Evolutionary conservation across 2,113 vertebrate species (phyloP).

Genomic region (Sphaerodactylus townsendi): DNA sequence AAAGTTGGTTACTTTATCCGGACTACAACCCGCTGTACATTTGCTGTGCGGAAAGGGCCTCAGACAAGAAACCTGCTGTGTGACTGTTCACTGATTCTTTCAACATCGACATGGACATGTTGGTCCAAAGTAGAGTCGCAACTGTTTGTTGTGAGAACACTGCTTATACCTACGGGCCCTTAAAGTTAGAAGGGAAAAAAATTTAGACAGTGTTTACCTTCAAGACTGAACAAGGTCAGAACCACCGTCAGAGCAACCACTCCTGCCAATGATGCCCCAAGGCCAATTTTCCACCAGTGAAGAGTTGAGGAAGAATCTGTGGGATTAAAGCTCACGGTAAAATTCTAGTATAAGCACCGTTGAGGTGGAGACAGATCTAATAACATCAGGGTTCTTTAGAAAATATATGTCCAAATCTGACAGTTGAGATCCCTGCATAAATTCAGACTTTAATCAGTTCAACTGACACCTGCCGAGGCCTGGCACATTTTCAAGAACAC

Average conservation of each 20-base stretch:
- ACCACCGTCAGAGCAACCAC: not conserved
- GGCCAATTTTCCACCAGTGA: conserved; percentile 9
- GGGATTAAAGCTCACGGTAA: not conserved
- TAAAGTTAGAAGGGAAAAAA: not conserved
- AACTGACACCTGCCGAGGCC: not conserved
- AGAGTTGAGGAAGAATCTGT: not conserved
- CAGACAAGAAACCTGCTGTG: too few relatives aligned
- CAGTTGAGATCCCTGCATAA: too few relatives aligned
- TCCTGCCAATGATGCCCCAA: not conserved
- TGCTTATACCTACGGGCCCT: not conserved
- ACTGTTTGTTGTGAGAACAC: not conserved
- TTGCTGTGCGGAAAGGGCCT: too few relatives aligned
- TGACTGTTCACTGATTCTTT: too few relatives aligned
- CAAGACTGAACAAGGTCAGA: not conserved
- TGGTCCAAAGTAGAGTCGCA: not conserved
- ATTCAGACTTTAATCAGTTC: not conserved
- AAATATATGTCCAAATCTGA: not conserved
- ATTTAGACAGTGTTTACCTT: not conserved
- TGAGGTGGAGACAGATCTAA: too few relatives aligned
- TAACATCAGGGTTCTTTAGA: not conserved
- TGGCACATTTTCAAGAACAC: too few relatives aligned
- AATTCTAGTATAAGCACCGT: not conserved
- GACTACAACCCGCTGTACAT: too few relatives aligned
- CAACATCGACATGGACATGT: not conserved
- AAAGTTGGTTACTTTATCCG: too few relatives aligned